Conservation (phyloP, 2,888 invertebrate genomes). For the Arge pagana region DNA sequence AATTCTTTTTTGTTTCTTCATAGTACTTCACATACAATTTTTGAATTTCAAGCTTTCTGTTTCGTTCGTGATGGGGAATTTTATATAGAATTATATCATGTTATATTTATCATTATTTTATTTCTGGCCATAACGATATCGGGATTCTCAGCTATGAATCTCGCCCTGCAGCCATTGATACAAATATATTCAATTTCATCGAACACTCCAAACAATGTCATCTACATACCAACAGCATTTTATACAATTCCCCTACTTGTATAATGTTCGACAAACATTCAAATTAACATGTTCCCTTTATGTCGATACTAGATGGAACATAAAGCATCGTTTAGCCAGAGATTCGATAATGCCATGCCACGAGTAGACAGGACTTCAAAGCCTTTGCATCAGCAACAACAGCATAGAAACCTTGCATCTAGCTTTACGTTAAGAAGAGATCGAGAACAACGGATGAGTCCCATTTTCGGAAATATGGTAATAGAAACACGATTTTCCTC, state of each 20-base stretch:
- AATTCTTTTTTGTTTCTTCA: no score
- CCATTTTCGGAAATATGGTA: slow-evolving; percentile 46
- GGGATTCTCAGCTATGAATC: no score
- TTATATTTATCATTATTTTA: background rate
- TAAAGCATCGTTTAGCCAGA: background rate
- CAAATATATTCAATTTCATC: no score
- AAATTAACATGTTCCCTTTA: background rate
- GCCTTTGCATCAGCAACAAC: slow-evolving; percentile 35
- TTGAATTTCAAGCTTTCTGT: slow-evolving; percentile 10
- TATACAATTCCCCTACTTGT: slow-evolving; percentile 6
- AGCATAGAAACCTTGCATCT: slow-evolving; percentile 28
- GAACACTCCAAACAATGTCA: no score
- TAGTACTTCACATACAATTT: no score
- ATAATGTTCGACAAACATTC: background rate
- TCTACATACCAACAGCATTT: slow-evolving; percentile 3
- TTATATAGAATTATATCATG: background rate
- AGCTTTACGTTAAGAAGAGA: slow-evolving; percentile 39
- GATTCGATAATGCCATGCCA: slow-evolving; percentile 43
- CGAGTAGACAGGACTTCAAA: slow-evolving; percentile 50
- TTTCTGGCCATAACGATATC: no score
- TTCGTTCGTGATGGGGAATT: slow-evolving; percentile 1
- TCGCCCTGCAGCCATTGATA: no score
- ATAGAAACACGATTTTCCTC: slow-evolving; percentile 19
- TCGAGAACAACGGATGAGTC: slow-evolving; percentile 49
- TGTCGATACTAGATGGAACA: slow-evolving; percentile 5